A percentile compares a stretch with the other conserved stretches of the same genome.
phyloP scores from a whole-genome alignment of 2,888 invertebrate genomes.

The Scaptomyza reducta region DNA sequence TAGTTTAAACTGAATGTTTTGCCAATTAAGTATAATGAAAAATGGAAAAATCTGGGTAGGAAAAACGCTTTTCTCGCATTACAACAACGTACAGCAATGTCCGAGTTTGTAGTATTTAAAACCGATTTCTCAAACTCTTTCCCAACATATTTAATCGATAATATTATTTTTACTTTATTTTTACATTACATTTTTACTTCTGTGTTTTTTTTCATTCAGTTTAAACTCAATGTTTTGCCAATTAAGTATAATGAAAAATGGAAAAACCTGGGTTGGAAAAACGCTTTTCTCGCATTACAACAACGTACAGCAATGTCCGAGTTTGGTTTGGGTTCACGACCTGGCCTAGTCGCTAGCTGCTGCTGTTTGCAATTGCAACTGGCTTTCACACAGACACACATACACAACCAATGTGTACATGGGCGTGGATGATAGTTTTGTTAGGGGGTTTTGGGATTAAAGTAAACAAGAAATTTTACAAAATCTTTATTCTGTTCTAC shows the following conservation, averaged over 20 bases:
- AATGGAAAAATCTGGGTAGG: too few species aligned
- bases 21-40: constrained; percentile 38
- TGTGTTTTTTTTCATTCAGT: neutral
- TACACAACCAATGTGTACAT: too few species aligned
- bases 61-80: constrained; percentile 37
- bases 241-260: too few species aligned
- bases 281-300: constrained; percentile 23
- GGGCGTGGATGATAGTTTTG: neutral
- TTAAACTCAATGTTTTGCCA: constrained; percentile 12
- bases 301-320: constrained; percentile 3
- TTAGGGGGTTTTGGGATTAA: too few species aligned
- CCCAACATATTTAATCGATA: neutral
- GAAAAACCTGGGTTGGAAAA: constrained; percentile 20
- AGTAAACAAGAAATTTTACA: too few species aligned
- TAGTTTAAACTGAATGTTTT: constrained; percentile 15
- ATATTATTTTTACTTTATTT: constrained; percentile 2
- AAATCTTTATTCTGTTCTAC: too few species aligned
- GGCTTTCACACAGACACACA: constrained; percentile 37
- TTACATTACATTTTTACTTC: neutral
- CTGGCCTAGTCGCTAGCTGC: constrained; percentile 2
- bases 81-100: constrained; percentile 2
- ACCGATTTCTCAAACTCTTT: neutral
- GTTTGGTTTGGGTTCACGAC: neutral
- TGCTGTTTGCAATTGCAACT: constrained; percentile 48
- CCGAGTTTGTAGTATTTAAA: constrained; percentile 3